A percentile compares a stretch with the other conserved stretches of the same genome.
phyloP scores from a whole-genome alignment of 2,797 vertebrate genomes.

The Acanthopagrus latus region DNA sequence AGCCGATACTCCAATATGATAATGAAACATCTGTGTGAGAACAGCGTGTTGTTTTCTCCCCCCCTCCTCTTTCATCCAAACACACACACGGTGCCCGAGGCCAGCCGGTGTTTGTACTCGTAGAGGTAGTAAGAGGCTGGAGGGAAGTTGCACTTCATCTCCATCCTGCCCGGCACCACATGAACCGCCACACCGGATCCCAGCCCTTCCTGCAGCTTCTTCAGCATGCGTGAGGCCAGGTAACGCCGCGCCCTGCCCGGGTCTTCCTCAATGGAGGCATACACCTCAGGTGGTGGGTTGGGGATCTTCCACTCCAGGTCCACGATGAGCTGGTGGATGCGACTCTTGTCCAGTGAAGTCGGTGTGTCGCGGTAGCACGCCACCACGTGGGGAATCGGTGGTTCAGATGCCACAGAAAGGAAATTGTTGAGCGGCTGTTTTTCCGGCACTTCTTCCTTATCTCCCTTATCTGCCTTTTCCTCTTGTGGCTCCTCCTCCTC shows the following conservation, averaged over 20 bases:
- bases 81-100: slow-evolving; percentile 83
- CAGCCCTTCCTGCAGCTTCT: slow-evolving; percentile 83
- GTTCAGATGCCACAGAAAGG: slow-evolving; percentile 69
- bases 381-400: slow-evolving; percentile 75
- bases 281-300: slow-evolving; percentile 84
- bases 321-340: slow-evolving; percentile 84
- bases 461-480: neutral
- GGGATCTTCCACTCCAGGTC: slow-evolving; percentile 87
- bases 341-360: slow-evolving; percentile 79
- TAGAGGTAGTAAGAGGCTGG: slow-evolving; percentile 81
- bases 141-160: slow-evolving; percentile 84
- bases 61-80: slow-evolving; percentile 68
- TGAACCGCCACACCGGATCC: slow-evolving; percentile 76
- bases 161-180: slow-evolving; percentile 83
- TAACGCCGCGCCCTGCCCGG: slow-evolving; percentile 78
- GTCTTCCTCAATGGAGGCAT: slow-evolving; percentile 82
- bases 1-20: slow-evolving; percentile 36
- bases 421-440: slow-evolving; percentile 57
- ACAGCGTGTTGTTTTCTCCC: slow-evolving; percentile 19
- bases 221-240: slow-evolving; percentile 82
- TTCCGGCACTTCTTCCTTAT: slow-evolving; percentile 8
- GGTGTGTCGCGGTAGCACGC: slow-evolving; percentile 80
- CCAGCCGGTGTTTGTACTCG: slow-evolving; percentile 85
- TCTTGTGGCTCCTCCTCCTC: slow-evolving; percentile 8
- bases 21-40: slow-evolving; percentile 43